A percentile compares a stretch with the other conserved stretches of the same genome.
phyloP scores from a whole-genome alignment of 1,140 invertebrate genomes.

The Akabosia matsudoensis region DNA sequence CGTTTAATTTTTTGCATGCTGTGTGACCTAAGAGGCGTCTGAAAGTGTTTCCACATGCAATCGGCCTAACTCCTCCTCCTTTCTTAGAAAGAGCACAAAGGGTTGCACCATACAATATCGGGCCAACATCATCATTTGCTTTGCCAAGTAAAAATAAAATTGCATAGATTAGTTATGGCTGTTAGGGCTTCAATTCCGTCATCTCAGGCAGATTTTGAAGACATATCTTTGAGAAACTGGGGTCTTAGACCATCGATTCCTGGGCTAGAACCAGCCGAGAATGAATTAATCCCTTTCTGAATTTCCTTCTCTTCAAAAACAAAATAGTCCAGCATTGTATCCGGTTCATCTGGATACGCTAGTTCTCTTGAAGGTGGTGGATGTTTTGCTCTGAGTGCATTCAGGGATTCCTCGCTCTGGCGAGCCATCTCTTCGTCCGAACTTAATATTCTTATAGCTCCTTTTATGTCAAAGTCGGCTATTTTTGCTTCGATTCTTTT shows the following conservation, averaged over 20 bases:
- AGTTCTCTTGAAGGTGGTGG: neutral
- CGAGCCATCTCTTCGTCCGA: neutral
- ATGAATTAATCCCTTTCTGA: neutral
- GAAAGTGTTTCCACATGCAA: neutral
- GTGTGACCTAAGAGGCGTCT: neutral
- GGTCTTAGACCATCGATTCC: too few relatives aligned
- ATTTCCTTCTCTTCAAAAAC: neutral
- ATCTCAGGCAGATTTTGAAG: neutral
- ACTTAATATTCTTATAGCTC: neutral
- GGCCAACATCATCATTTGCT: neutral
- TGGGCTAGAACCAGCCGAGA: neutral
- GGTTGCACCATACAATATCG: conserved; percentile 4
- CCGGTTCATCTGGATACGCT: neutral
- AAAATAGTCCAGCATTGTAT: neutral
- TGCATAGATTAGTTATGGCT: neutral
- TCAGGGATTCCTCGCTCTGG: neutral
- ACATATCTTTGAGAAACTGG: neutral
- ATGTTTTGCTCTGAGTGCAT: neutral
- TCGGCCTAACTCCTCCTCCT: conserved; percentile 7
- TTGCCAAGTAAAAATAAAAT: neutral
- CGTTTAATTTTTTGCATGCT: neutral
- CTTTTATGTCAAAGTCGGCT: neutral
- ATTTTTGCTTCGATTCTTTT: neutral
- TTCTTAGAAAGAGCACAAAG: conserved; percentile 20
- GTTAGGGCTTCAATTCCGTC: neutral